phyloP scores from a whole-genome alignment of 2,888 invertebrate species.

The Sarcophaga carnaria region DNA sequence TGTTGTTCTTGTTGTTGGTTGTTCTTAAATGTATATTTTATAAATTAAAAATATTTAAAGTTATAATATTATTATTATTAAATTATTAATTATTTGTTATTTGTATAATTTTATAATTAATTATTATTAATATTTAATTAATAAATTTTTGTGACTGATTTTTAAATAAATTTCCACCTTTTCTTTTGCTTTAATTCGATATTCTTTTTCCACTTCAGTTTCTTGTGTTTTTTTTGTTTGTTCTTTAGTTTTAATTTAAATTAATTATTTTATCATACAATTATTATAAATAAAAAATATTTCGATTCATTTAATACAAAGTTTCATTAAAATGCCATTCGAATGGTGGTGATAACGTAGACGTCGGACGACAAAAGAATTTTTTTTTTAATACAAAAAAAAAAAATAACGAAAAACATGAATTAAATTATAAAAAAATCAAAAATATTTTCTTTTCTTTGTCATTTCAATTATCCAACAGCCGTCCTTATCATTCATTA shows the following conservation, averaged over 20 bases:
- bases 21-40: conserved; percentile 66
- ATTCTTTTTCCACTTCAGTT: conserved; percentile 39
- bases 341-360: conserved; percentile 38
- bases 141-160: conserved; percentile 76
- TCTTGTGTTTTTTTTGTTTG: conserved; percentile 28
- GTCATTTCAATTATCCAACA: neutral
- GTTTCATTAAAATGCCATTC: conserved; percentile 47
- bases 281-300: conserved; percentile 66
- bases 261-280: conserved; percentile 65
- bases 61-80: conserved; percentile 61
- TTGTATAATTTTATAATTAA: conserved; percentile 21
- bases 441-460: neutral
- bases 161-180: conserved; percentile 68
- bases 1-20: conserved; percentile 59
- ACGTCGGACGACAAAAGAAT: conserved; percentile 43
- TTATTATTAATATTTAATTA: conserved; percentile 20
- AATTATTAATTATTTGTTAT: conserved; percentile 1
- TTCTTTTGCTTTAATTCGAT: conserved; percentile 66
- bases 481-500: neutral
- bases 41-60: conserved; percentile 71
- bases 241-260: conserved; percentile 2
- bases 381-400: neutral
- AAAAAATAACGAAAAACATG: conserved; percentile 1
- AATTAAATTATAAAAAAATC: conserved; percentile 29
- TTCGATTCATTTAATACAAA: conserved; percentile 62